Base-by-base conservation (phyloP, 1,140 invertebrate species). In the Pygmarrhopalites habei region DNA sequence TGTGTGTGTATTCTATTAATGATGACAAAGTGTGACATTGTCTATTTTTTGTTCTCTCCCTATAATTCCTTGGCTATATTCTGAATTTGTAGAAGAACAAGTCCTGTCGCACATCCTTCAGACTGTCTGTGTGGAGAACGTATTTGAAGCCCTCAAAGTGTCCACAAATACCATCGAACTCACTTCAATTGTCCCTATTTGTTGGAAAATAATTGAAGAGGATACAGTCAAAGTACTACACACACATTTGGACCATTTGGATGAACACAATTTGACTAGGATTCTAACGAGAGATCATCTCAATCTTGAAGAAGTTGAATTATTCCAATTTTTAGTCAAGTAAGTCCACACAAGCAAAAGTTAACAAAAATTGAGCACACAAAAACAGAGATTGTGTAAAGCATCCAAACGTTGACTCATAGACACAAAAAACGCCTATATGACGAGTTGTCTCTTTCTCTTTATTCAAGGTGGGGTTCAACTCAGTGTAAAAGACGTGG, bases 301-400 rank as follows among this genome's bases (percentile, higher is more conserved):
- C 46, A 68, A 52, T 28, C 17, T 68, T 19, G 53, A 64, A 17
- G 66, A 68, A 57, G 59, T 64, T 2, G 55, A 64, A 52, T 32
- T 68, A 39, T 68, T 68, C 43, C 51, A 64, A 30, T 58, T 52
- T 44, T 44, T 60, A 28, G 62, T 68, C 29, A 63, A 47, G 65
- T 67, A 55, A 58, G 44, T 41, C n/a, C n/a, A n/a, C n/a, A n/a
- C n/a, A n/a, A n/a, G n/a, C n/a, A n/a, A n/a, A n/a, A n/a, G n/a
- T n/a, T n/a, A n/a, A n/a, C n/a, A n/a, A n/a, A n/a, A n/a, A n/a
- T n/a, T n/a, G n/a, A n/a, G n/a, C n/a, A n/a, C n/a, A n/a, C n/a
- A n/a, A n/a, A n/a, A n/a, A n/a, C n/a, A n/a, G n/a, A n/a, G n/a
- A n/a, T n/a, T n/a, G n/a, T n/a, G n/a, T n/a, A n/a, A n/a, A n/a